Base-by-base conservation (phyloP, 1,140 invertebrate genomes). In the Drosophila obscura region DNA sequence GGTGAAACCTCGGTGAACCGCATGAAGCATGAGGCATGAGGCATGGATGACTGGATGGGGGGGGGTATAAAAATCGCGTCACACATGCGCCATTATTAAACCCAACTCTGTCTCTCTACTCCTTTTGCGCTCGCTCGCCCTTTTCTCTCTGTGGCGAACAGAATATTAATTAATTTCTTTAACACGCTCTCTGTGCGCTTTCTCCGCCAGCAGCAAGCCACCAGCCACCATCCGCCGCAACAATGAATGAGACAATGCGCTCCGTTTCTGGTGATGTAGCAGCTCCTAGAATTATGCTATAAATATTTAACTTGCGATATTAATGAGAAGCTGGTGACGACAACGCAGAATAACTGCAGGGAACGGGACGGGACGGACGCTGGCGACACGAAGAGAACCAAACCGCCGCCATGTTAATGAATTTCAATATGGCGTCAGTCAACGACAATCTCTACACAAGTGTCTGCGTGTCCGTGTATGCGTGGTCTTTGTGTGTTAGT, bases 161-260 rank as follows among this genome's bases (percentile, higher is more conserved):
- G 76, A 88, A 89, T 88, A 89, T 89, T 88, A 88, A 88, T 88
- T 89, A 89, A 88, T 89, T 88, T 88, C 83, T 89, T 83, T 88
- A 80, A 77, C 76, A 67, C 83, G 71, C 63, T 61, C 43, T 45
- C 55, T 71, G 50, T 71, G 46, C 58, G 35, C 11, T 39, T 39
- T 39, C 35, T 13, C 35, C 11, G 11, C 4, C 35, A 39, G 1
- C 5, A 5, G 26, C 26, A 5, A 28, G 5, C 26, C 4, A 5
- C 35, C 26, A 28, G 35, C 35, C 11, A 28, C 50, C 63, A 43
- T 22, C 56, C 60, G 77, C 79, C 83, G 79, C 79, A 87, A 87
- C 74, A 85, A 82, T 82, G 82, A 88, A 75, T 82, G 63, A 67
- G 84, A 83, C 79, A 87, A 87, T 88, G 71, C 75, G 79, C 67